phyloP scores from a whole-genome alignment of 2,888 invertebrate genomes.

The Euzetes globulus region DNA sequence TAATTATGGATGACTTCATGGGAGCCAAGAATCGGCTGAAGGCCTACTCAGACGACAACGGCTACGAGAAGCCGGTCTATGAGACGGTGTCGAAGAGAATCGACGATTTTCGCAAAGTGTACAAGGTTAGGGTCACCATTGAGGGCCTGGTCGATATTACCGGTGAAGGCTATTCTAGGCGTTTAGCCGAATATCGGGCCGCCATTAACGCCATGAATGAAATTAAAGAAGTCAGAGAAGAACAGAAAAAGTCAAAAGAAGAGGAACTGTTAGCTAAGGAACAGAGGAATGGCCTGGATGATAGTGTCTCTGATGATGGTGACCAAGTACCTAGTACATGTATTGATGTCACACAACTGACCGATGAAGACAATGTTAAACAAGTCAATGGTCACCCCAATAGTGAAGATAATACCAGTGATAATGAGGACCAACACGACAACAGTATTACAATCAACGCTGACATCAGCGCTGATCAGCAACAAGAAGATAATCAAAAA shows the following conservation, averaged over 20 bases:
- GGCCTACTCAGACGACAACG: background rate
- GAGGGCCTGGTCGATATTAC: background rate
- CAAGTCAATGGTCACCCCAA: background rate
- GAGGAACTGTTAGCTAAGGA: background rate
- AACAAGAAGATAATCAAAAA: background rate
- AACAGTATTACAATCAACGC: background rate
- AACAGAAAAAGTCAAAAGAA: background rate
- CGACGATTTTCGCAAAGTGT: constrained; percentile 24
- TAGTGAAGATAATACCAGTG: background rate
- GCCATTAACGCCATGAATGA: constrained; percentile 10
- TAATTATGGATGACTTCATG: background rate
- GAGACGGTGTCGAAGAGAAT: background rate
- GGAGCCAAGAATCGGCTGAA: background rate
- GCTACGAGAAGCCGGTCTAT: background rate
- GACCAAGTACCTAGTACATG: background rate
- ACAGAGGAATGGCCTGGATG: background rate
- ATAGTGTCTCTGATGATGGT: background rate
- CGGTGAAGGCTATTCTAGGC: constrained; percentile 17
- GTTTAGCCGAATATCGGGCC: constrained; percentile 29
- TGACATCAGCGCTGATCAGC: background rate
- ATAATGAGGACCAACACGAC: background rate
- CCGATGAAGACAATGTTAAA: background rate
- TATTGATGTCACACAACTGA: no score
- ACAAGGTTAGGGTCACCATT: constrained; percentile 21
- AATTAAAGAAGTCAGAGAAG: background rate